Conservation (phyloP, 2,113 vertebrate genomes). For the Oceanites oceanicus region DNA sequence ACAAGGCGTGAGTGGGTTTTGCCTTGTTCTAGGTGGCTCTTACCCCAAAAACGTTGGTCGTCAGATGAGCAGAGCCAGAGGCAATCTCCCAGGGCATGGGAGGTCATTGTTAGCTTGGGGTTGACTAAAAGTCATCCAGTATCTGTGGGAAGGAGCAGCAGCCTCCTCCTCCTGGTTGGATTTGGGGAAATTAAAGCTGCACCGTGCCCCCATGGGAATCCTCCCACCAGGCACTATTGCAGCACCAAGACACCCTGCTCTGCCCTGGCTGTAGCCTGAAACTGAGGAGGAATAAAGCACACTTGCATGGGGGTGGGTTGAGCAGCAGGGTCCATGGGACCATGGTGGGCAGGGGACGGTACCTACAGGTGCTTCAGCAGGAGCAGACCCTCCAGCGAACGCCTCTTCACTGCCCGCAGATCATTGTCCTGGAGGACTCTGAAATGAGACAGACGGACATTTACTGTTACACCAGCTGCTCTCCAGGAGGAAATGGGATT, state of each 20-base stretch:
- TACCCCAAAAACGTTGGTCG: background rate
- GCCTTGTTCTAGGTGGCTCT: background rate
- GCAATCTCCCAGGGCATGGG: background rate
- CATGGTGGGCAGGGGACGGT: background rate
- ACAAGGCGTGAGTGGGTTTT: background rate
- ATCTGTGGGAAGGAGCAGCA: background rate
- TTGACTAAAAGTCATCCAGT: background rate
- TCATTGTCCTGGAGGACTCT: conserved; percentile 55
- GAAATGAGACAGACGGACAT: background rate
- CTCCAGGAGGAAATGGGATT: background rate
- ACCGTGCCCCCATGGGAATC: fast-evolving
- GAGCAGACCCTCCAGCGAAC: conserved; percentile 62
- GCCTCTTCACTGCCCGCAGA: conserved; percentile 40
- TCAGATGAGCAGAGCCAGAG: background rate
- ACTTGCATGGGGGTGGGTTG: fast-evolving
- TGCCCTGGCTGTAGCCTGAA: background rate
- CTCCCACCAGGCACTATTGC: background rate
- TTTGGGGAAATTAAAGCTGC: background rate
- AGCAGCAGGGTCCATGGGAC: background rate
- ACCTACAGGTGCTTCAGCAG: conserved; percentile 69
- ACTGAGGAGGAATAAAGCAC: background rate
- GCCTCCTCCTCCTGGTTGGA: background rate
- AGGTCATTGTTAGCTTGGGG: background rate
- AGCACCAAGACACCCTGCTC: background rate
- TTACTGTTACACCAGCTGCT: background rate